Base-by-base conservation (phyloP, 2,113 vertebrate genomes). In the Carollia perspicillata region DNA sequence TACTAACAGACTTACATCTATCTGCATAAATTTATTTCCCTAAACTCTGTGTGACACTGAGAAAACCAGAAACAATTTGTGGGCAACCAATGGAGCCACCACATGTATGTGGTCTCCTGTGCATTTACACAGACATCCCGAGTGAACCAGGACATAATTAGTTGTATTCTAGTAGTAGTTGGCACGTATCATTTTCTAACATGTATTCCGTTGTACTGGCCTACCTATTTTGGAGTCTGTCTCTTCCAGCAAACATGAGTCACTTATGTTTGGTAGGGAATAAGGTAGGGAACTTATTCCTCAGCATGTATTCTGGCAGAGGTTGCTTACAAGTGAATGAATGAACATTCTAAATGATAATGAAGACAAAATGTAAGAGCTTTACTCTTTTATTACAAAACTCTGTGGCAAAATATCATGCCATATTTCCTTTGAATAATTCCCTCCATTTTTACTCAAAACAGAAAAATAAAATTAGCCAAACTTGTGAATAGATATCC, bases 401-500 rank as follows among this genome's bases (percentile, higher is more conserved):
- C 2, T 58, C 30, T 22, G 8, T 37, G 26, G 18, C 9, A 75
- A 89, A 84, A 77, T 79, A 68, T n/a, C 5, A 63, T 74, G 1
- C n/a, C 49, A 16, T 33, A 26, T 14, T 83, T 79, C 26, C 51
- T 95, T 91, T 78, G 40, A 80, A 12, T 30, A 63, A 63, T 42
- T 42, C 14, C 7, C 6, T 13, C 12, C 22, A n/a, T 68, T 87
- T 93, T 79, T 74, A 80, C 12, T 79, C 30, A 84, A 37, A 83
- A 65, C 20, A 90, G 18, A 69, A 35, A 35, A 40, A 75, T 96
- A 40, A 26, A 95, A 93, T 92, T 30, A 96, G 79, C 40, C 26
- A 81, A 77, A 79, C 47, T 92, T 77, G 5, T 18, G 83, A 93
- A 65, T 42, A 97, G 68, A 40, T 63, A 30, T 30, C 55, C 65